Evolutionary conservation across 2,113 vertebrate genomes (phyloP).

Genomic region (Isurus oxyrinchus): DNA sequence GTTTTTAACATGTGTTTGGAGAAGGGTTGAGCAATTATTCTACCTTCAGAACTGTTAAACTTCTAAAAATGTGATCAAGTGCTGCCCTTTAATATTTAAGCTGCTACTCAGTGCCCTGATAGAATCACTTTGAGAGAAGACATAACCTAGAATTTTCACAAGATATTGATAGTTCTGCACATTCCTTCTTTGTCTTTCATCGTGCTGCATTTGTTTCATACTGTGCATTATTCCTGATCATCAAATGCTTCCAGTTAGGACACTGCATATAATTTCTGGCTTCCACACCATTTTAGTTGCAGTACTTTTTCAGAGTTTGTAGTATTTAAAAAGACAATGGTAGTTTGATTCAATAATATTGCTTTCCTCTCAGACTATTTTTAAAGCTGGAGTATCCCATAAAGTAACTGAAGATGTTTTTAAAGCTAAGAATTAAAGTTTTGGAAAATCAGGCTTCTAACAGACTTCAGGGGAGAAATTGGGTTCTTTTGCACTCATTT

Average conservation of each 20-base stretch:
- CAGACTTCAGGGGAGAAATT: not conserved
- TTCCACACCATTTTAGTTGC: not conserved
- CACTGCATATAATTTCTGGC: not conserved
- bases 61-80: not conserved
- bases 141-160: not conserved
- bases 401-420: not conserved
- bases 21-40: conserved; percentile 13
- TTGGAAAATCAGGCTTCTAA: not conserved
- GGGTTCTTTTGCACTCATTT: not conserved
- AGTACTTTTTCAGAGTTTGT: not conserved
- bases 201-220: not conserved
- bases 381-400: not conserved
- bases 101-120: not conserved
- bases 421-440: not conserved
- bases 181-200: not conserved
- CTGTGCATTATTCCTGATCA: not conserved
- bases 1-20: not conserved
- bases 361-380: not conserved
- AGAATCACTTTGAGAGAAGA: not conserved
- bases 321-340: not conserved
- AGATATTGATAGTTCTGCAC: not conserved
- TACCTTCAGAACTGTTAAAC: conserved; percentile 8
- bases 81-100: not conserved
- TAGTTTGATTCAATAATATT: not conserved
- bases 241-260: not conserved